phyloP scores from a whole-genome alignment of 2,888 invertebrate genomes.

The Chloroclystis v-ata region DNA sequence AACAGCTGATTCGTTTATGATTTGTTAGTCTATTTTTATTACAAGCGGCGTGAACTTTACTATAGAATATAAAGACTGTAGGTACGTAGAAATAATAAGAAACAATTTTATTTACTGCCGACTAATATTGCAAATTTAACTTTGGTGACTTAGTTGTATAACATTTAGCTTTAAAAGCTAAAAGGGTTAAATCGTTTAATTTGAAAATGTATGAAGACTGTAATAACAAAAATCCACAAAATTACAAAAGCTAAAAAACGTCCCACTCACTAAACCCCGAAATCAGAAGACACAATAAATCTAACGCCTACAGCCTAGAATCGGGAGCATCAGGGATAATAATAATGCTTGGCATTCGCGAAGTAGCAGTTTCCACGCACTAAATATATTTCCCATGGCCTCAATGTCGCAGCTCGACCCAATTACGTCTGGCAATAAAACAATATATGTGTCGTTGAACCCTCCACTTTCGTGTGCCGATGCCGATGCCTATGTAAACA shows the following conservation, averaged over 20 bases:
- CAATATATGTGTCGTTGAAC: conserved; percentile 73
- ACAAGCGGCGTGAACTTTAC: too few relatives aligned
- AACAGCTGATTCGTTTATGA: neutral
- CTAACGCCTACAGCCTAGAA: conserved; percentile 28
- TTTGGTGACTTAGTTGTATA: too few relatives aligned
- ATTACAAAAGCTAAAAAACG: neutral
- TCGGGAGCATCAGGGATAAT: conserved; percentile 32
- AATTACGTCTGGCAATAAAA: conserved; percentile 72
- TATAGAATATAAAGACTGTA: too few relatives aligned
- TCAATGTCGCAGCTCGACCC: conserved; percentile 64
- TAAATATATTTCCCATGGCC: conserved; percentile 57
- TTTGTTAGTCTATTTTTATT: neutral
- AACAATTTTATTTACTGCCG: too few relatives aligned
- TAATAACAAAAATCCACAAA: too few relatives aligned
- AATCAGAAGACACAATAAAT: conserved; percentile 20
- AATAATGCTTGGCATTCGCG: conserved; percentile 38
- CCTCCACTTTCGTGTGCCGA: conserved; percentile 51
- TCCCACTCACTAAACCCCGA: neutral
- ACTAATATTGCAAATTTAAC: too few relatives aligned
- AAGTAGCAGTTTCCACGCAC: conserved; percentile 40
- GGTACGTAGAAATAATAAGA: too few relatives aligned
- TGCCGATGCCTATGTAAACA: conserved; percentile 59
- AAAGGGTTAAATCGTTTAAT: too few relatives aligned
- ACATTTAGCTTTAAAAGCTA: too few relatives aligned
- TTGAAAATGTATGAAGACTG: too few relatives aligned